These are phyloP conservation scores for Apostichopus japonicus DNA, from an alignment of 35 echinoderm and acorn worm species.

Conservation along the genomic window DNA sequence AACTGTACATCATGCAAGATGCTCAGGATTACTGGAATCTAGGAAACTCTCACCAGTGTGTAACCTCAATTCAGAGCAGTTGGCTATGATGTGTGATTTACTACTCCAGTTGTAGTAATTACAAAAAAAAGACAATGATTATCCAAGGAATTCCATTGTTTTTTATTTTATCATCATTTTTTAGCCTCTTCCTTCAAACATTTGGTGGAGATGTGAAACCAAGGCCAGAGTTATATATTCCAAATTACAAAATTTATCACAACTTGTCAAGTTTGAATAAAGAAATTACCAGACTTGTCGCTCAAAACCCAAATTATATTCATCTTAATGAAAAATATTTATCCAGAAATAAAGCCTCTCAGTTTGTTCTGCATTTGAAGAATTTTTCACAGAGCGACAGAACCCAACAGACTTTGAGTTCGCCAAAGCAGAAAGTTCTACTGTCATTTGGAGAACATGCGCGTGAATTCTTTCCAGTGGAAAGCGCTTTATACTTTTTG, in stretches of 20 bases:
- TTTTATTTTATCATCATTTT: neutral
- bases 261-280: constrained; percentile 71
- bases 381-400: constrained; percentile 83
- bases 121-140: neutral
- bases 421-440: constrained; percentile 81
- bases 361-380: constrained; percentile 80
- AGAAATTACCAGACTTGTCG: constrained; percentile 64
- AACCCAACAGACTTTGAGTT: constrained; percentile 40
- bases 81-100: neutral
- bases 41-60: no score
- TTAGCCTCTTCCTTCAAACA: neutral
- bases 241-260: constrained; percentile 92
- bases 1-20: no score
- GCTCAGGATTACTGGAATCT: no score
- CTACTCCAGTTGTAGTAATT: neutral
- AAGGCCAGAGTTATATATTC: constrained; percentile 76
- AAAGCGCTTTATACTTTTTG: constrained; percentile 83
- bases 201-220: constrained; percentile 78
- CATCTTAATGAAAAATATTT: constrained; percentile 61
- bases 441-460: constrained; percentile 96
- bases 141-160: neutral
- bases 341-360: constrained; percentile 69
- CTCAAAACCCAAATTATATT: constrained; percentile 76
- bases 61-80: no score
- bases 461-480: constrained; percentile 92